These are phyloP conservation scores for Branchipolynoe longqiensis DNA, from an alignment of 2,888 invertebrate genomes.

Conservation along the genomic window DNA sequence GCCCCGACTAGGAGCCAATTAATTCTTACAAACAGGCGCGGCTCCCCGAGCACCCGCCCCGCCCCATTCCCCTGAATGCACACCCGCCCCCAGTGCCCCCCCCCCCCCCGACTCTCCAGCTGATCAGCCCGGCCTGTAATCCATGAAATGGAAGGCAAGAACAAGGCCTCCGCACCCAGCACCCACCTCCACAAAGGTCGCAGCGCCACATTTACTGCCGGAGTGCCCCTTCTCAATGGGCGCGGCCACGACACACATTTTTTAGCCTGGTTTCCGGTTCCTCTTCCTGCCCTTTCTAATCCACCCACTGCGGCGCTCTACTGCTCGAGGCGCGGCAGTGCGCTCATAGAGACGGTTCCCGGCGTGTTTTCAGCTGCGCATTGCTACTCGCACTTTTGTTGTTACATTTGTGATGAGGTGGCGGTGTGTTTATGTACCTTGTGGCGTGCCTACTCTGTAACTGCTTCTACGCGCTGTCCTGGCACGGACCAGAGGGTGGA, in stretches of 20 bases:
- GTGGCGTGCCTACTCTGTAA: too few species aligned
- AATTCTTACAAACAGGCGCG: conserved; percentile 51
- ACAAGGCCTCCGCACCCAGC: conserved; percentile 9
- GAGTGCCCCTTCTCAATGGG: conserved; percentile 40
- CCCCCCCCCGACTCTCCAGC: conserved; percentile 21
- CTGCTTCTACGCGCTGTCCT: too few species aligned
- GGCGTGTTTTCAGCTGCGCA: too few species aligned
- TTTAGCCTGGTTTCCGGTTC: not conserved
- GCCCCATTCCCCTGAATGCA: not conserved
- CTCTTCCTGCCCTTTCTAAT: not conserved
- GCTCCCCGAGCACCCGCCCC: not conserved
- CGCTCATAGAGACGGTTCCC: too few species aligned
- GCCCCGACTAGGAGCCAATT: conserved; percentile 43
- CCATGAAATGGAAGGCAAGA: conserved; percentile 37
- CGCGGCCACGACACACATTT: conserved; percentile 5
- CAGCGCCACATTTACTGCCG: conserved; percentile 20
- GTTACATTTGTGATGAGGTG: too few species aligned
- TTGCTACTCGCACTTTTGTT: too few species aligned
- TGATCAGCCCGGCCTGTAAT: conserved; percentile 25
- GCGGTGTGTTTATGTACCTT: too few species aligned
- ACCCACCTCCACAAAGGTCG: conserved; percentile 23
- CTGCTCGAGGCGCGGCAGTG: too few species aligned
- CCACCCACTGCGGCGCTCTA: too few species aligned
- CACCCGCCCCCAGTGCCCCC: not conserved
- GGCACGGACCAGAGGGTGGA: too few species aligned